Conservation (phyloP, 2,888 invertebrate species). For the Mesochorus sp. region DNA sequence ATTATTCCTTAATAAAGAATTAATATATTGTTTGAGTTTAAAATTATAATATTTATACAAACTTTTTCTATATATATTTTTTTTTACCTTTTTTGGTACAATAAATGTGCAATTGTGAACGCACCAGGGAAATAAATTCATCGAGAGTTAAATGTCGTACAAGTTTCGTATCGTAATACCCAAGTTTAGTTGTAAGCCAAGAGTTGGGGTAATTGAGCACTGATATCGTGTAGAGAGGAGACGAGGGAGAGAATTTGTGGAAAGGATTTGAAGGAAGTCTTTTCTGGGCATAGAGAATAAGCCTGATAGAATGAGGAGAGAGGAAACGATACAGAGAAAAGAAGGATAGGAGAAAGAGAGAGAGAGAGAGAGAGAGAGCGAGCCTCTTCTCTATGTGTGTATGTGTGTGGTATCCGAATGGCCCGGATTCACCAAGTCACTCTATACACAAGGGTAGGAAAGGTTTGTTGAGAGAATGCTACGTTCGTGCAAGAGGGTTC, state of each 20-base stretch:
- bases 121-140: not conserved
- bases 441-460: conserved; percentile 30
- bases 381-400: not conserved
- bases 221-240: conserved; percentile 23
- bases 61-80: no score
- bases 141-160: conserved; percentile 28
- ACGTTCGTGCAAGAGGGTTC: conserved; percentile 51
- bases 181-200: conserved; percentile 36
- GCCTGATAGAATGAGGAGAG: not conserved
- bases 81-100: not conserved
- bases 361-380: not conserved
- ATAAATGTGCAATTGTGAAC: not conserved
- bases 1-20: no score
- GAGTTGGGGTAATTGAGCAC: conserved; percentile 27
- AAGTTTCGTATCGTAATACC: conserved; percentile 33
- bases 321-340: not conserved
- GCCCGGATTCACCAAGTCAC: conserved; percentile 45
- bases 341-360: not conserved
- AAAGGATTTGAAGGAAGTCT: not conserved
- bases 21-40: no score
- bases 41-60: no score
- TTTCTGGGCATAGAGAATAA: not conserved
- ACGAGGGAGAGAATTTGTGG: not conserved
- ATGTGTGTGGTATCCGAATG: conserved; percentile 18
- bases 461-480: conserved; percentile 41